Conservation (phyloP, 1,140 invertebrate genomes). For the Ceratina calcarata region DNA sequence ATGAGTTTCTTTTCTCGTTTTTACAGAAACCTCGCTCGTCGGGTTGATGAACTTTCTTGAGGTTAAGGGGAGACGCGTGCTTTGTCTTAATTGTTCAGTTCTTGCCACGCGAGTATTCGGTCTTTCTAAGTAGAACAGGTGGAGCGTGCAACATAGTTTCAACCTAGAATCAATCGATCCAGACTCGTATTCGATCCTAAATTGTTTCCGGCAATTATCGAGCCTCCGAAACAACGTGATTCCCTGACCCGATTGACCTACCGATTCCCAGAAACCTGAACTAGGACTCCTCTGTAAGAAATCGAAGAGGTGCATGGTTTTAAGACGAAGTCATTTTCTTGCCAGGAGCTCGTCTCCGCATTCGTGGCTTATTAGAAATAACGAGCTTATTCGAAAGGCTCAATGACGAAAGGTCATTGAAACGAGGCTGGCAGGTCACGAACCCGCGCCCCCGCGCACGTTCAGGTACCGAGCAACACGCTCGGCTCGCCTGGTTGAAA, state of each 20-base stretch:
- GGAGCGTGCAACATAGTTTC: too few species aligned
- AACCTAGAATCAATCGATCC: constrained; percentile 26
- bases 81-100: background rate
- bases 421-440: constrained; percentile 54
- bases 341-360: background rate
- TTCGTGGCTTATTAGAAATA: constrained; percentile 16
- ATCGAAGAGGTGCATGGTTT: background rate
- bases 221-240: background rate
- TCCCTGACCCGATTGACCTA: constrained; percentile 14
- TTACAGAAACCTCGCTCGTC: too few species aligned
- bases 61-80: too few species aligned
- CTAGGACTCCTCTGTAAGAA: background rate
- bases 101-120: background rate
- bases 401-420: constrained; percentile 52
- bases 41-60: too few species aligned
- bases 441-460: background rate
- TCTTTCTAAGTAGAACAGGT: constrained; percentile 18
- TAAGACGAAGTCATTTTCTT: background rate
- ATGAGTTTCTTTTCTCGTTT: too few species aligned
- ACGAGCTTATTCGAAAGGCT: constrained; percentile 12
- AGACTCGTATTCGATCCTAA: background rate
- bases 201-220: background rate
- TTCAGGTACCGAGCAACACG: background rate
- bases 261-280: background rate
- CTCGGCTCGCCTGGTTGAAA: constrained; percentile 24